Conservation (phyloP, 1,140 invertebrate species). For the Drosophila truncata region DNA sequence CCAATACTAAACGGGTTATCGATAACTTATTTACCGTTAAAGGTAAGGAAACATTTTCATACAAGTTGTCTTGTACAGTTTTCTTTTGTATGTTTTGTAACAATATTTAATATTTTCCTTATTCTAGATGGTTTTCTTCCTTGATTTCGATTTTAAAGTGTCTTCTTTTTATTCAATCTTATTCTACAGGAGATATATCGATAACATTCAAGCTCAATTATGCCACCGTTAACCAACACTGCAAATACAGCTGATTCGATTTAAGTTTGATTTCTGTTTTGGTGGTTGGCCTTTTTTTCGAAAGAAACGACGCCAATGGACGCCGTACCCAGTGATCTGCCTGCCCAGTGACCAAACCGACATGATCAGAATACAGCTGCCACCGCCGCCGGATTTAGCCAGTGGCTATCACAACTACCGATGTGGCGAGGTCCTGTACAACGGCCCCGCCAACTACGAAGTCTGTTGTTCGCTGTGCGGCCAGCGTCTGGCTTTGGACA, state of each 20-base stretch:
- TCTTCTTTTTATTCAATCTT: too few species aligned
- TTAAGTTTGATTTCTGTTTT: not conserved
- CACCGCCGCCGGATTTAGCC: not conserved
- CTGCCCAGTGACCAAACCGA: not conserved
- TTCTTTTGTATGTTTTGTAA: not conserved
- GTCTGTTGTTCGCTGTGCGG: slow-evolving; percentile 68
- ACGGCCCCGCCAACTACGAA: slow-evolving; percentile 57
- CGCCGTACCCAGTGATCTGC: not conserved
- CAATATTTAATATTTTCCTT: not conserved
- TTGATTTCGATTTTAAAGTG: too few species aligned
- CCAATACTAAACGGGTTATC: slow-evolving; percentile 6
- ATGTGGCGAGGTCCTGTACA: slow-evolving; percentile 65
- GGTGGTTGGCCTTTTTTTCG: not conserved
- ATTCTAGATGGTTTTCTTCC: not conserved
- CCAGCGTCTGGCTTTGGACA: slow-evolving; percentile 45
- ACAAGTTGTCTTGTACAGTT: too few species aligned
- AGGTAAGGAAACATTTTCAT: not conserved
- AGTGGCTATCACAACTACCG: slow-evolving; percentile 44
- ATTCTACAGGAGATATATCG: too few species aligned
- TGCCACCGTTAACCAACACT: slow-evolving; percentile 11
- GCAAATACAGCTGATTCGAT: slow-evolving; percentile 9
- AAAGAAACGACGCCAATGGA: slow-evolving; percentile 34
- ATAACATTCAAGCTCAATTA: not conserved
- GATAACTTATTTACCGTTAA: slow-evolving; percentile 16
- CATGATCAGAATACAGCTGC: slow-evolving; percentile 61